Percentiles rank a stretch among this genome's conserved stretches.
Evolutionary conservation across 1,140 invertebrate genomes (phyloP).

Genomic region (Zophobas morio): DNA sequence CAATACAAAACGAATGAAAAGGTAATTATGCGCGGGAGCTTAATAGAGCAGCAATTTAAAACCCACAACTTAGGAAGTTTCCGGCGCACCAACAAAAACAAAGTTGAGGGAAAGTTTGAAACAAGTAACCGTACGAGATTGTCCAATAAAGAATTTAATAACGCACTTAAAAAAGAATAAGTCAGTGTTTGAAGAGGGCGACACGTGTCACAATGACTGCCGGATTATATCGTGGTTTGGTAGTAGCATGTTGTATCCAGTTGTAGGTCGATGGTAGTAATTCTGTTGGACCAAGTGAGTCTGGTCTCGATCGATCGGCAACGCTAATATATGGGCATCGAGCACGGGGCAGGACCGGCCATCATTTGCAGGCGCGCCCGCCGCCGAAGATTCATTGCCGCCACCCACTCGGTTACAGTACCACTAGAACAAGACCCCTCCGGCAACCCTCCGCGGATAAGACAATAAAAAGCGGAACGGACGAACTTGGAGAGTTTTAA

Average conservation of each 20-base stretch:
- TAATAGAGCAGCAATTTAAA: slow-evolving; percentile 37
- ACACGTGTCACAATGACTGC: slow-evolving; percentile 20
- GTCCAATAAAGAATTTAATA: slow-evolving; percentile 41
- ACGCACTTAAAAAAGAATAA: slow-evolving; percentile 36
- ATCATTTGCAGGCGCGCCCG: slow-evolving; percentile 56
- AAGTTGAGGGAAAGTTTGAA: slow-evolving; percentile 12
- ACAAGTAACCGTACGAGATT: slow-evolving; percentile 25
- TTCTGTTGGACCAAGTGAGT: slow-evolving; percentile 46
- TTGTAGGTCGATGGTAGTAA: slow-evolving; percentile 42
- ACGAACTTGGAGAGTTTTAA: neutral
- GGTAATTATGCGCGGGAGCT: slow-evolving; percentile 16
- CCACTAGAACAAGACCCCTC: slow-evolving; percentile 3
- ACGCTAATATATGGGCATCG: slow-evolving; percentile 55
- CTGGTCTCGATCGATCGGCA: slow-evolving; percentile 55
- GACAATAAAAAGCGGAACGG: neutral
- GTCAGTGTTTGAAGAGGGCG: slow-evolving; percentile 1
- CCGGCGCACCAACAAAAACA: slow-evolving; percentile 14
- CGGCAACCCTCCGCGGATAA: neutral
- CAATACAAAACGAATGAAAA: slow-evolving; percentile 33
- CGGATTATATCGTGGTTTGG: slow-evolving; percentile 21
- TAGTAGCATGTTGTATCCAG: slow-evolving; percentile 45
- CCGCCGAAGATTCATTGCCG: slow-evolving; percentile 56
- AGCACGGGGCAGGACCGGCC: slow-evolving; percentile 54
- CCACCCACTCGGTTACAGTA: slow-evolving; percentile 45
- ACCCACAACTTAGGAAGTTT: slow-evolving; percentile 28